A percentile compares a stretch with the other conserved stretches of the same genome.
Conservation (phyloP, 2,797 vertebrate genomes). For the Lacerta agilis region DNA sequence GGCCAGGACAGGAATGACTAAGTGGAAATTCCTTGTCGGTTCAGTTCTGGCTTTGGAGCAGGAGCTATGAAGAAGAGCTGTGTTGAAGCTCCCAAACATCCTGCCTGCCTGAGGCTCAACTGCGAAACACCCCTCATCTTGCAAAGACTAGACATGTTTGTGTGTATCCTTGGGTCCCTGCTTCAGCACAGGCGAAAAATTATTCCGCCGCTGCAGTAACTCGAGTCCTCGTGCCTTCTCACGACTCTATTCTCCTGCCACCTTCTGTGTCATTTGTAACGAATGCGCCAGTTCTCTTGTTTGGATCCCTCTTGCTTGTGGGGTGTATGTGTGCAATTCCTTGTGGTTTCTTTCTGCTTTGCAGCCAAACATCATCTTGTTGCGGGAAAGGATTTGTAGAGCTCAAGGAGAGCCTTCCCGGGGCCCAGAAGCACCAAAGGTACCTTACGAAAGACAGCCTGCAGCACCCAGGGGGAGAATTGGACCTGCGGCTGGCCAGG, state of each 20-base stretch:
- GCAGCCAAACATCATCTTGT: constrained; percentile 84
- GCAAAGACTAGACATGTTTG: neutral
- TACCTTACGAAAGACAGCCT: constrained; percentile 58
- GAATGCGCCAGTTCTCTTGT: neutral
- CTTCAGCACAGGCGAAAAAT: neutral
- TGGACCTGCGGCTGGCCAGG: constrained; percentile 71
- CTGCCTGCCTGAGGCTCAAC: neutral
- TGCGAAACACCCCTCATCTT: neutral
- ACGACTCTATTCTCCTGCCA: neutral
- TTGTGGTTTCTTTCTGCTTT: constrained; percentile 41
- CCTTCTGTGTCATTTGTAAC: neutral
- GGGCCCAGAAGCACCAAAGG: constrained; percentile 59
- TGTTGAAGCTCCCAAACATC: neutral
- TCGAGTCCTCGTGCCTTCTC: neutral
- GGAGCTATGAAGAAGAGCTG: neutral
- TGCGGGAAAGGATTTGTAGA: constrained; percentile 87
- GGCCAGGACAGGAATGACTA: neutral
- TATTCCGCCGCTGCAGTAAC: neutral
- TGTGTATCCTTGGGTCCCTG: neutral
- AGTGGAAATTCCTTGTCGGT: neutral
- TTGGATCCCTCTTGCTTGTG: neutral
- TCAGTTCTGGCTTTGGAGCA: neutral
- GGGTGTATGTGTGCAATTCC: neutral
- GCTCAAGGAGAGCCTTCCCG: constrained; percentile 83
- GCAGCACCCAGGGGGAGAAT: constrained; percentile 60